Conservation (phyloP, 1,140 invertebrate species). For the Drosophila burlai region DNA sequence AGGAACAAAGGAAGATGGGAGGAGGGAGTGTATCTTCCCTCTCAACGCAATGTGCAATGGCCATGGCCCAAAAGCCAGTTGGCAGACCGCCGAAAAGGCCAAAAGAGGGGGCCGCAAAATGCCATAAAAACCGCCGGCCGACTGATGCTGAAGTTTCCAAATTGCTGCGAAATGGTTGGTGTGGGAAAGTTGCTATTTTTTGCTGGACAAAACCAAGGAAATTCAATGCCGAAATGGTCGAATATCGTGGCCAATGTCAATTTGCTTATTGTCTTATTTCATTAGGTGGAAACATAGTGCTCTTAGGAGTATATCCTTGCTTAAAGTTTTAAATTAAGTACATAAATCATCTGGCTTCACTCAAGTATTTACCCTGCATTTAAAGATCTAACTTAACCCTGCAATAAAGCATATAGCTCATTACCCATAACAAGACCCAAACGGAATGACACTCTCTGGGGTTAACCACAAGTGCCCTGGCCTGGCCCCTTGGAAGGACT, state of each 20-base stretch:
- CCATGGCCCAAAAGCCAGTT: constrained; percentile 68
- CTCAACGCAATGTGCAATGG: constrained; percentile 55
- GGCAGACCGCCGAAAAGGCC: constrained; percentile 50
- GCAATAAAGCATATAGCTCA: constrained; percentile 21
- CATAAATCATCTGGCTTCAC: not conserved
- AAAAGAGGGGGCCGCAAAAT: constrained; percentile 24
- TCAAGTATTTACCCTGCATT: not conserved
- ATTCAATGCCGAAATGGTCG: constrained; percentile 5
- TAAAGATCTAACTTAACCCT: not conserved
- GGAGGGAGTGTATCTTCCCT: not conserved
- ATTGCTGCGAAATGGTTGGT: constrained; percentile 36
- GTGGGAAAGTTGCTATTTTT: constrained; percentile 14
- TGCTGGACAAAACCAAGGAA: constrained; percentile 9
- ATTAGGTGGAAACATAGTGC: constrained; percentile 45
- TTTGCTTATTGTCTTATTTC: constrained; percentile 70
- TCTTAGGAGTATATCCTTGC: not conserved
- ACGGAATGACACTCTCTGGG: constrained; percentile 18
- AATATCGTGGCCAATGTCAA: constrained; percentile 40
- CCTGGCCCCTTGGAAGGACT: constrained; percentile 7
- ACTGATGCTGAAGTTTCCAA: constrained; percentile 60
- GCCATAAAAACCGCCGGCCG: constrained; percentile 60
- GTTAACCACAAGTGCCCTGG: constrained; percentile 34
- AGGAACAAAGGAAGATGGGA: constrained; percentile 12
- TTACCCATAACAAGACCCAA: constrained; percentile 28
- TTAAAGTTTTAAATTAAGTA: not conserved